phyloP scores from a whole-genome alignment of 2,888 invertebrate species.

The Drosophila prostipennis region DNA sequence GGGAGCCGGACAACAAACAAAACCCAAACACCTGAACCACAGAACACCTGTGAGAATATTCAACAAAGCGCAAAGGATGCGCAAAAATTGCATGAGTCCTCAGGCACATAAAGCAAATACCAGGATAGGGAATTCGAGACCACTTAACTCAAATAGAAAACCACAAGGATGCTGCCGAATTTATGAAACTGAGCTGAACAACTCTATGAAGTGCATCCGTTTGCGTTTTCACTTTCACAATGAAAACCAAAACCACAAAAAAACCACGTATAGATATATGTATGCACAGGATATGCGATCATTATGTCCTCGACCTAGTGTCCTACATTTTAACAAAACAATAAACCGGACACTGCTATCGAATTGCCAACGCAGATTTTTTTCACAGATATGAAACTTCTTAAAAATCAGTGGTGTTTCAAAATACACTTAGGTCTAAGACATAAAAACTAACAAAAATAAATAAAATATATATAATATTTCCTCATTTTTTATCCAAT shows the following conservation, averaged over 20 bases:
- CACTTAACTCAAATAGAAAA: constrained; percentile 60
- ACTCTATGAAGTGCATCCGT: constrained; percentile 69
- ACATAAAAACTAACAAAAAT: too few species aligned
- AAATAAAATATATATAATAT: constrained; percentile 44
- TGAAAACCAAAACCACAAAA: constrained; percentile 76
- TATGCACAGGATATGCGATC: constrained; percentile 70
- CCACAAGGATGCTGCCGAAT: constrained; percentile 43
- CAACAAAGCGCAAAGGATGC: constrained; percentile 70
- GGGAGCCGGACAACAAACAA: constrained; percentile 70
- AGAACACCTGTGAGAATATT: constrained; percentile 73
- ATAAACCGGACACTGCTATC: constrained; percentile 80
- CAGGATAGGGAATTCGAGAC: constrained; percentile 58
- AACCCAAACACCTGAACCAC: constrained; percentile 28
- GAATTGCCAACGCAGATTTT: constrained; percentile 70
- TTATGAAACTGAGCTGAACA: constrained; percentile 21
- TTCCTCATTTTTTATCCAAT: constrained; percentile 18
- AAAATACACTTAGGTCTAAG: background rate
- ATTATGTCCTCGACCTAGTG: constrained; percentile 50
- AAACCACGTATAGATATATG: constrained; percentile 17
- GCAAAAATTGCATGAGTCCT: constrained; percentile 71
- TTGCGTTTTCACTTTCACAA: constrained; percentile 79
- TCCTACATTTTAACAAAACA: constrained; percentile 67
- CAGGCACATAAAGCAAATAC: constrained; percentile 48
- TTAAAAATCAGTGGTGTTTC: background rate
- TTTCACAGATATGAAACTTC: constrained; percentile 15